Evolutionary conservation across 2,113 vertebrate genomes (phyloP).

Genomic region (Harpagus bidentatus): DNA sequence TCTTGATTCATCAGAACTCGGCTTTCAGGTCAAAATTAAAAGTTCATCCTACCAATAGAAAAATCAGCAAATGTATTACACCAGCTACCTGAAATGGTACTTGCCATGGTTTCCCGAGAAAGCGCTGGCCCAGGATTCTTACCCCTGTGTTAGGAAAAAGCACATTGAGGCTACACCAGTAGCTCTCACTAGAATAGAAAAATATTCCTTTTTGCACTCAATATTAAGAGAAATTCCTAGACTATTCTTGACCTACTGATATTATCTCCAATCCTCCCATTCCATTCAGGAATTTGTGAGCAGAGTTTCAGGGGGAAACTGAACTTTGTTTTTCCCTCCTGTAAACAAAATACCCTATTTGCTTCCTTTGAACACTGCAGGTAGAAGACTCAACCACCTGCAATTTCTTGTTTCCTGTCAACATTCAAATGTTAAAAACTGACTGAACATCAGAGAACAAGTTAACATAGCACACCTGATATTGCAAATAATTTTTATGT

Average conservation of each 20-base stretch:
- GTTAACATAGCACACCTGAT: not conserved
- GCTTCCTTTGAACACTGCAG: not conserved
- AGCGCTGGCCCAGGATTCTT: fast-evolving
- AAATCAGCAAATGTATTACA: not conserved
- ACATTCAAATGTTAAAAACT: not conserved
- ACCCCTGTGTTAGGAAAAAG: not conserved
- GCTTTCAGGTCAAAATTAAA: not conserved
- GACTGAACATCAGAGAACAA: not conserved
- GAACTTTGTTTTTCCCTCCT: not conserved
- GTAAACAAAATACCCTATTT: not conserved
- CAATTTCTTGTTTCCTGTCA: not conserved
- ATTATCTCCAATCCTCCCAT: not conserved
- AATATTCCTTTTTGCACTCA: not conserved
- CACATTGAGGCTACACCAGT: not conserved
- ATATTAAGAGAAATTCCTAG: not conserved
- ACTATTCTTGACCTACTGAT: not conserved
- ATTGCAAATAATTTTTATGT: not conserved
- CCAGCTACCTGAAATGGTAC: not conserved
- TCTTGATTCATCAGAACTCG: not conserved
- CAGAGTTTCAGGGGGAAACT: not conserved
- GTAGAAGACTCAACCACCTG: not conserved
- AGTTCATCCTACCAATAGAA: not conserved
- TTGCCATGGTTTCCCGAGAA: not conserved
- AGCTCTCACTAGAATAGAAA: not conserved
- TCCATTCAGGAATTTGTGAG: not conserved